Conservation (phyloP, 2,113 vertebrate genomes). For the Paradoxurus hermaphroditus region DNA sequence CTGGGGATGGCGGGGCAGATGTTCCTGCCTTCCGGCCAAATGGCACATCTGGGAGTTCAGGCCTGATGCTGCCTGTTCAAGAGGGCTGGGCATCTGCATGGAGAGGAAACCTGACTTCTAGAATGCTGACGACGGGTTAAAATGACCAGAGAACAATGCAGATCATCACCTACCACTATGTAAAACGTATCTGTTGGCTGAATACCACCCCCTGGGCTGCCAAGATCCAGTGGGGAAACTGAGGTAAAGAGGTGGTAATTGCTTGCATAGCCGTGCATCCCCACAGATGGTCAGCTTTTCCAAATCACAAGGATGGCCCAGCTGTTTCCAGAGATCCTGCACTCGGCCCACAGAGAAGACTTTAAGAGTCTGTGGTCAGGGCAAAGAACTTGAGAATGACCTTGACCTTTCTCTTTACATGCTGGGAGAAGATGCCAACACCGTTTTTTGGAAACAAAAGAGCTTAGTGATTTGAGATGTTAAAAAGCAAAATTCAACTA, state of each 20-base stretch:
- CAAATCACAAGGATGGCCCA: background rate
- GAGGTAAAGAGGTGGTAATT: background rate
- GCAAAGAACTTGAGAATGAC: background rate
- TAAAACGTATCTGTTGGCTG: background rate
- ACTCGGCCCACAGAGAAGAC: background rate
- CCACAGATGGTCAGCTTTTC: background rate
- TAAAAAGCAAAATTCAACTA: background rate
- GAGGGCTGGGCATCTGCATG: background rate
- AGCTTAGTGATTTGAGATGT: background rate
- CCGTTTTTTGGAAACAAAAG: background rate
- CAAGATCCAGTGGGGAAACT: background rate
- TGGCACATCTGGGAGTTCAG: background rate
- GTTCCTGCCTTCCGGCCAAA: background rate
- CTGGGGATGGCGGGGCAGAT: background rate
- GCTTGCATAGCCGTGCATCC: background rate
- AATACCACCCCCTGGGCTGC: background rate
- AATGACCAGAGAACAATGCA: background rate
- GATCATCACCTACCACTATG: background rate
- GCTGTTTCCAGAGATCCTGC: background rate
- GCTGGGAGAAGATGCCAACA: background rate
- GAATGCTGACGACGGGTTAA: background rate
- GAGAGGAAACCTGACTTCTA: background rate
- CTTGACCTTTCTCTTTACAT: background rate
- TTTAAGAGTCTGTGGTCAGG: background rate
- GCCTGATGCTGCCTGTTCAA: background rate